Percentiles rank a stretch among this genome's conserved stretches.
These are phyloP conservation scores for Villa cingulata DNA, from an alignment of 2,888 invertebrate species.

Conservation along the genomic window DNA sequence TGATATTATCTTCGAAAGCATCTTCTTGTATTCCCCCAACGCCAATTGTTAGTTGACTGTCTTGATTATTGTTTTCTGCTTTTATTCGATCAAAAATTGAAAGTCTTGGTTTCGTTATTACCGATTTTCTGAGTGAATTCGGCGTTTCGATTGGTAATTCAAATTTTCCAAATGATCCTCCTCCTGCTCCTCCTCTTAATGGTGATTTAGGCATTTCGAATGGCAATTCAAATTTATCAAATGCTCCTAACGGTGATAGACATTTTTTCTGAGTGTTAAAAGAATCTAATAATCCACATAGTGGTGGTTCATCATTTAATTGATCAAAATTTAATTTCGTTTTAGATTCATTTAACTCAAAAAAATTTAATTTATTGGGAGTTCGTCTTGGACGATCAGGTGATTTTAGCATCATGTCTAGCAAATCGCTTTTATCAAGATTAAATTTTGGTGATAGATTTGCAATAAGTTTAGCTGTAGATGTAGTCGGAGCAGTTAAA, in stretches of 20 bases:
- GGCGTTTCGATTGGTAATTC: too few species aligned
- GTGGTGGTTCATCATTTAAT: neutral
- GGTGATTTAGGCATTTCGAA: too few species aligned
- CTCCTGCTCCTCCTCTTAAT: too few species aligned
- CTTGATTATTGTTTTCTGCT: too few species aligned
- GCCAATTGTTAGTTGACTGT: too few species aligned
- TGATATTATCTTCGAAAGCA: slow-evolving; percentile 26
- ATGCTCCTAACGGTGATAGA: too few species aligned
- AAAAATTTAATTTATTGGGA: neutral
- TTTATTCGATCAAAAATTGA: neutral
- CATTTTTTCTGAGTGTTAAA: neutral
- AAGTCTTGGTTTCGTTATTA: neutral
- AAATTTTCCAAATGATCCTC: too few species aligned
- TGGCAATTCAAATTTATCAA: too few species aligned
- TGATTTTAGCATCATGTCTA: neutral
- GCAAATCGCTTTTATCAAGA: neutral
- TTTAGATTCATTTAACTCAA: neutral
- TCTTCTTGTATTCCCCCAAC: neutral
- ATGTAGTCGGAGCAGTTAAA: too few species aligned
- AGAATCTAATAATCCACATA: neutral
- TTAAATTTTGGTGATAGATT: too few species aligned
- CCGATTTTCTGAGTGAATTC: too few species aligned
- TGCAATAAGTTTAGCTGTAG: too few species aligned
- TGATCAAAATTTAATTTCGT: neutral
- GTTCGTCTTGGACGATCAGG: neutral